Percentiles rank a stretch among this genome's conserved stretches.
Evolutionary conservation across 2,797 vertebrate genomes (phyloP).

Genomic region (Pangasius mekongensis): DNA sequence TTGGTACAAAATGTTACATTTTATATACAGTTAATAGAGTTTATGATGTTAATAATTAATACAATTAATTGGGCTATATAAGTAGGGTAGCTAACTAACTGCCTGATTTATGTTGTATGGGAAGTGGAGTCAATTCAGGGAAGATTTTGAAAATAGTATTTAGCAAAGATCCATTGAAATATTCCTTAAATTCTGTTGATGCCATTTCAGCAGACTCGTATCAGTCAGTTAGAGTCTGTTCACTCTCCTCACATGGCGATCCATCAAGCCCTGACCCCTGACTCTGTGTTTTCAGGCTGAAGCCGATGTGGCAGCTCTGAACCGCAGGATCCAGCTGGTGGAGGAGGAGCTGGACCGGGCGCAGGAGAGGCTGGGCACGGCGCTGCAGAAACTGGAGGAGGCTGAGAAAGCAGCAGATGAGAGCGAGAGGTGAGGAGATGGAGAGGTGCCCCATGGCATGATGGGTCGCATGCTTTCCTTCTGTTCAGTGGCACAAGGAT

Average conservation of each 20-base stretch:
- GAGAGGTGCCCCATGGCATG: background rate
- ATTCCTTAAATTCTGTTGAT: background rate
- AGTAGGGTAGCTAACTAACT: background rate
- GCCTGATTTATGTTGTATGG: background rate
- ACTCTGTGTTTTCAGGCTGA: slow-evolving; percentile 82
- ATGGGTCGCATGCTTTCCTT: background rate
- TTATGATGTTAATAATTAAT: background rate
- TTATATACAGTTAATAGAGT: background rate
- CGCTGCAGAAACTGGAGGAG: slow-evolving; percentile 96
- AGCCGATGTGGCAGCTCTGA: slow-evolving; percentile 93
- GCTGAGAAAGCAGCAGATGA: slow-evolving; percentile 97
- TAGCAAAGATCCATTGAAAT: background rate
- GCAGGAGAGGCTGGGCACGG: slow-evolving; percentile 91
- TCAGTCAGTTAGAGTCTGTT: slow-evolving; percentile 15
- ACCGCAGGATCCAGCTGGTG: slow-evolving; percentile 96
- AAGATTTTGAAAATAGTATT: background rate
- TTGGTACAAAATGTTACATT: background rate
- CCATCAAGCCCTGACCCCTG: slow-evolving; percentile 1
- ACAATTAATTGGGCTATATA: background rate
- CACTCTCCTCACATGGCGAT: slow-evolving; percentile 11
- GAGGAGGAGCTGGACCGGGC: slow-evolving; percentile 97
- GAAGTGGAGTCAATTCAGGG: no score
- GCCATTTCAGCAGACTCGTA: background rate
- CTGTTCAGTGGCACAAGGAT: background rate
- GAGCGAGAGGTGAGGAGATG: slow-evolving; percentile 87